Evolutionary conservation across 2,888 invertebrate genomes (phyloP), one percentile per base, ranked within the genome.

Genomic region (Pristionchus exspectatus): DNA sequence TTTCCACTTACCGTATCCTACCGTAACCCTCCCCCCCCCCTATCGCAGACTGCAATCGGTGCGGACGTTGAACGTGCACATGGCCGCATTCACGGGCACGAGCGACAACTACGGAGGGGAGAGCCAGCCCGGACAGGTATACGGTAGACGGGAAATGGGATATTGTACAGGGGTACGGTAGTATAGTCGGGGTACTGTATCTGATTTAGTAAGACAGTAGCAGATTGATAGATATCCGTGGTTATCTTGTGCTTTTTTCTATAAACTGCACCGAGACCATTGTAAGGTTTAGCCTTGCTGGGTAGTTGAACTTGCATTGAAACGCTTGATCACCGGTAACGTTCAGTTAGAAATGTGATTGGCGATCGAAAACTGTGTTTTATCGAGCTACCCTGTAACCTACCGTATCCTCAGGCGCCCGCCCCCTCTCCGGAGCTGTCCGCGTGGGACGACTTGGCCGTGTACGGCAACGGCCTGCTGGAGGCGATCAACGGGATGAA

Each of bases 381-480:
- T 38, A 38, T 38, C 38, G 38, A 50, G 1, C 44, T 50, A 50
- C 3, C 9, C 44, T 7, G 9, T 50, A n/a, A 50, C 44, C 12
- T 50, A 50, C 44, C 44, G 44, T 50, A 50, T 50, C 38, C 33
- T 24, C 88, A 88, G 88, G 77, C 91, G n/a, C 93, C 93, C 4
- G 88, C 90, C 3, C 93, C 94, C 24, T 90, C 92, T 14, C 90
- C 94, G 14, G 95, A 94, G 84, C 90, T 95, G 21, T 93, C 93
- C 90, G 90, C 93, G 59, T 95, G 95, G 94, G 95, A 95, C 90
- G 95, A 95, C 74, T 88, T 95, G 27, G 93, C 93, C 74, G 92
- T 94, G 33, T 95, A 93, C 88, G 93, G 93, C 14, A 95, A 95
- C 88, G 90, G 89, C 16, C 86, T 95, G 10, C 91, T 95, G 44